Evolutionary conservation across 2,113 vertebrate genomes (phyloP).

Genomic region (Tenebrosternarchus preto): DNA sequence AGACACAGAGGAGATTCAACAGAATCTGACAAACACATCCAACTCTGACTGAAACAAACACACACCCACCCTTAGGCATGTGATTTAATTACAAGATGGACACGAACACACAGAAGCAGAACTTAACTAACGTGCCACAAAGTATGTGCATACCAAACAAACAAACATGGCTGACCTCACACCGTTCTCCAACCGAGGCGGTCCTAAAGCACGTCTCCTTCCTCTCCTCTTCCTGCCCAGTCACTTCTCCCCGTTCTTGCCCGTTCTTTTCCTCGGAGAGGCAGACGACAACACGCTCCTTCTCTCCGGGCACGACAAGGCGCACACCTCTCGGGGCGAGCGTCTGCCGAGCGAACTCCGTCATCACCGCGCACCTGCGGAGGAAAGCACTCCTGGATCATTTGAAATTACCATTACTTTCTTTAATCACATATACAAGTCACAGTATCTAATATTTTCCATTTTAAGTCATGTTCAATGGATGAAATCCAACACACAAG

Average conservation of each 20-base stretch:
- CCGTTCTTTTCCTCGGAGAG: slow-evolving; percentile 67
- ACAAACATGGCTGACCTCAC: slow-evolving; percentile 70
- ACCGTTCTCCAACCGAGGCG: slow-evolving; percentile 70
- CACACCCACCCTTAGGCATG: too few relatives aligned
- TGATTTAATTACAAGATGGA: too few relatives aligned
- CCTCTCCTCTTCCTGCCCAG: slow-evolving; percentile 47
- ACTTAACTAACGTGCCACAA: too few relatives aligned
- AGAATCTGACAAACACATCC: not conserved
- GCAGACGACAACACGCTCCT: slow-evolving; percentile 72
- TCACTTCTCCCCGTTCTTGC: not conserved
- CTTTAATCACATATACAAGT: too few relatives aligned
- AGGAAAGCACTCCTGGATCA: not conserved
- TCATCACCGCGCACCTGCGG: slow-evolving; percentile 87
- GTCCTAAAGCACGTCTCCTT: slow-evolving; percentile 50
- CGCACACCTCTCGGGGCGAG: slow-evolving; percentile 79
- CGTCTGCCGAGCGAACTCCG: slow-evolving; percentile 83
- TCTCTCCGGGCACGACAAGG: slow-evolving; percentile 82
- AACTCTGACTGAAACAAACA: too few relatives aligned
- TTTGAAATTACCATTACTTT: too few relatives aligned
- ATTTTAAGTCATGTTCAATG: too few relatives aligned
- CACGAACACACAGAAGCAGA: too few relatives aligned
- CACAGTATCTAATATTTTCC: too few relatives aligned
- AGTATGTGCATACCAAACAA: not conserved
- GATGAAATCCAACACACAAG: too few relatives aligned
- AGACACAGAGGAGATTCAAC: not conserved